These are phyloP conservation scores for Colletes collaris DNA, from an alignment of 2,888 invertebrate genomes.

Conservation along the genomic window DNA sequence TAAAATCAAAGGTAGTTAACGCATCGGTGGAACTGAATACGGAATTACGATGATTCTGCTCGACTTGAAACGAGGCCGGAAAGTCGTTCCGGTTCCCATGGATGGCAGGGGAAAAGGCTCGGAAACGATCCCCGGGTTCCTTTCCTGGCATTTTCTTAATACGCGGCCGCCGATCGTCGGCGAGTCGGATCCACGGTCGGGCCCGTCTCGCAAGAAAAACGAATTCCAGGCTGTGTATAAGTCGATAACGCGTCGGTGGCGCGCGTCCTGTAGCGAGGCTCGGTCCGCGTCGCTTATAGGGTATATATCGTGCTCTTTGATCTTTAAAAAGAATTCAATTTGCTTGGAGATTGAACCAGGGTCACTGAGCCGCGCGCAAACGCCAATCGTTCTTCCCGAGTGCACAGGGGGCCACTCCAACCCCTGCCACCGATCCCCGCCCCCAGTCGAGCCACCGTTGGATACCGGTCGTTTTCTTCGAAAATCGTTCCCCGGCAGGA, in stretches of 20 bases:
- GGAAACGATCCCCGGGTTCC: slow-evolving; percentile 5
- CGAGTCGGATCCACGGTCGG: slow-evolving; percentile 25
- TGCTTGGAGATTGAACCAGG: slow-evolving; percentile 78
- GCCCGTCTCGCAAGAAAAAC: slow-evolving; percentile 40
- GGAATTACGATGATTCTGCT: neutral
- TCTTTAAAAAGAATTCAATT: slow-evolving; percentile 80
- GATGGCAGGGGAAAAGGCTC: neutral
- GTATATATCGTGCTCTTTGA: slow-evolving; percentile 77
- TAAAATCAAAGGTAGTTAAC: neutral
- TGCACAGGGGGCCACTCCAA: slow-evolving; percentile 26
- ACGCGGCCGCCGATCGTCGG: neutral
- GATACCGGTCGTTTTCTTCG: slow-evolving; percentile 48
- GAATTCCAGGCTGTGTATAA: slow-evolving; percentile 50
- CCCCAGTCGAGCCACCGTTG: neutral
- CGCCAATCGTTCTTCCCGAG: slow-evolving; percentile 51
- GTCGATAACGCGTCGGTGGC: slow-evolving; percentile 48
- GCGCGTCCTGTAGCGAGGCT: slow-evolving; percentile 39
- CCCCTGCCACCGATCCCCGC: slow-evolving; percentile 26
- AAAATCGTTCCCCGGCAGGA: slow-evolving; percentile 38
- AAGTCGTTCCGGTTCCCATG: neutral
- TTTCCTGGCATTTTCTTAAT: slow-evolving; percentile 32
- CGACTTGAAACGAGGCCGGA: neutral
- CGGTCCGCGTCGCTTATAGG: slow-evolving; percentile 49
- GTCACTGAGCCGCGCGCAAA: slow-evolving; percentile 73
- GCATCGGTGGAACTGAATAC: neutral